Conservation (phyloP, 2,113 vertebrate species). For the Oceanodroma tethys region DNA sequence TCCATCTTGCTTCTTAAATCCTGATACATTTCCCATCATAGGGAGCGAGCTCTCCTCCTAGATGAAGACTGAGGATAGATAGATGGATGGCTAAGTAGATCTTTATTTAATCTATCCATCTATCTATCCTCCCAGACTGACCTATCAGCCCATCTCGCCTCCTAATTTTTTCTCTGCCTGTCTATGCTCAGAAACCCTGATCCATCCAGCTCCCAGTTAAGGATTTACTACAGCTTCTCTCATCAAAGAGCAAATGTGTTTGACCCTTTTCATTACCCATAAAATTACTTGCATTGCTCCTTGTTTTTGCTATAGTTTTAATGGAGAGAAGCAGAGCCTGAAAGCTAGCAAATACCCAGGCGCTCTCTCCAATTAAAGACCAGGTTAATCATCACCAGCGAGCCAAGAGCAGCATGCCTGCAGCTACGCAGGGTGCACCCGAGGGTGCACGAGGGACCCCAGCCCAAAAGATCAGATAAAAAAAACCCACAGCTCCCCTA, state of each 20-base stretch:
- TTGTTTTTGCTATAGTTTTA: neutral
- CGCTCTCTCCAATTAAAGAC: neutral
- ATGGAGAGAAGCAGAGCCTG: neutral
- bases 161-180: neutral
- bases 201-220: neutral
- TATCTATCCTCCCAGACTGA: slow-evolving; percentile 17
- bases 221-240: slow-evolving; percentile 35
- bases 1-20: neutral
- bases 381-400: neutral
- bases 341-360: neutral
- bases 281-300: slow-evolving; percentile 8
- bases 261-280: slow-evolving; percentile 24
- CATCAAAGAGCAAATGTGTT: slow-evolving; percentile 11
- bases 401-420: neutral
- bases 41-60: neutral
- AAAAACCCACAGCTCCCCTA: neutral
- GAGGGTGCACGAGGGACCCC: fast-evolving
- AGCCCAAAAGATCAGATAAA: neutral
- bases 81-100: slow-evolving; percentile 32
- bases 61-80: neutral
- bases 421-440: neutral
- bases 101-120: slow-evolving; percentile 48
- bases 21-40: neutral
- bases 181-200: neutral
- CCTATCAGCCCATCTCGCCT: neutral